These are phyloP conservation scores for Drosophila albomicans DNA, from an alignment of 1,140 invertebrate genomes.

Conservation along the genomic window DNA sequence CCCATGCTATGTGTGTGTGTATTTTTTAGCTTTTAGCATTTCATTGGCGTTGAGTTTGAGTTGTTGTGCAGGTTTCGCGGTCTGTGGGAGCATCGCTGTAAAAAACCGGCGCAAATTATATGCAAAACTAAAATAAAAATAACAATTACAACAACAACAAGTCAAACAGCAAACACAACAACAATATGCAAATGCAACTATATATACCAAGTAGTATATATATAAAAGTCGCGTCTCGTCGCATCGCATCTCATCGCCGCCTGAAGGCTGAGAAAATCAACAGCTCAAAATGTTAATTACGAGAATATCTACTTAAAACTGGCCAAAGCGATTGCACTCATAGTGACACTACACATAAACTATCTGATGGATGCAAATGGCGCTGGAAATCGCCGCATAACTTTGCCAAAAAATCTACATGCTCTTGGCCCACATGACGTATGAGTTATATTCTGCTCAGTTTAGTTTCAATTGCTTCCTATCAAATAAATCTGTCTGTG, in stretches of 20 bases:
- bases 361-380: conserved; percentile 43
- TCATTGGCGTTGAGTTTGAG: conserved; percentile 74
- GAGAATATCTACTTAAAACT: conserved; percentile 53
- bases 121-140: conserved; percentile 40
- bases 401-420: conserved; percentile 8
- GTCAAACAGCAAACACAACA: conserved; percentile 5
- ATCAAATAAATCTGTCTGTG: too few relatives aligned
- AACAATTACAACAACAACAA: conserved; percentile 20
- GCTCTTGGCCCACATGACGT: conserved; percentile 24
- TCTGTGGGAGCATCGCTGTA: conserved; percentile 74
- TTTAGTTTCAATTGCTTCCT: too few relatives aligned
- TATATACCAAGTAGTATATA: conserved; percentile 32
- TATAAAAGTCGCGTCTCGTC: conserved; percentile 47
- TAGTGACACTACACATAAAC: conserved; percentile 30
- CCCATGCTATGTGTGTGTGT: conserved; percentile 33
- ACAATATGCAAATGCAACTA: conserved; percentile 53
- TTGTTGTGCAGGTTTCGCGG: conserved; percentile 77
- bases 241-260: conserved; percentile 23
- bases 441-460: conserved; percentile 21
- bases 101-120: conserved; percentile 79
- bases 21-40: conserved; percentile 77
- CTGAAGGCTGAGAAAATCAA: conserved; percentile 83
- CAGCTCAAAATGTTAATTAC: conserved; percentile 81
- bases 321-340: conserved; percentile 41
- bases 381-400: not conserved